A percentile compares a stretch with the other conserved stretches of the same genome.
Conservation (phyloP, 1,140 invertebrate genomes). For the Anastatus disparis region DNA sequence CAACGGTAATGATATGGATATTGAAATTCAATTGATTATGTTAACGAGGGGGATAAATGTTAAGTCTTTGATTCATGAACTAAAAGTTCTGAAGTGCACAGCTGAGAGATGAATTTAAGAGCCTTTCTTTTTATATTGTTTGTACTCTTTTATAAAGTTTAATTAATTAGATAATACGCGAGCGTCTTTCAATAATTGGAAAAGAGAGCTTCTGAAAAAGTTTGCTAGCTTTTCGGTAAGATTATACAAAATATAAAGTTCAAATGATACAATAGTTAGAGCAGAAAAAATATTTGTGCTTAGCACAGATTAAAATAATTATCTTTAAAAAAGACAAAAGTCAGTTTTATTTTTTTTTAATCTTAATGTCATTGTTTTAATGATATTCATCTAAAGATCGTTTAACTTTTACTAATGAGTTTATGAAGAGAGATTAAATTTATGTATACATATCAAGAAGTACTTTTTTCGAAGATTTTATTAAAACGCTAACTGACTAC, state of each 20-base stretch:
- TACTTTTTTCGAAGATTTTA: not conserved
- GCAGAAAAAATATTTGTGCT: not conserved
- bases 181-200: not conserved
- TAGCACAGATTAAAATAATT: no score
- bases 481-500: not conserved
- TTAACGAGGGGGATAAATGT: not conserved
- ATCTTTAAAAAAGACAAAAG: no score
- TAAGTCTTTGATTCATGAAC: not conserved
- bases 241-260: no score
- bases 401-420: not conserved
- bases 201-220: not conserved
- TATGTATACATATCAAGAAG: not conserved
- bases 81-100: not conserved
- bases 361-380: no score
- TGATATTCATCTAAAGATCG: not conserved
- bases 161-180: no score
- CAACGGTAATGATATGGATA: not conserved
- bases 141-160: constrained; percentile 7
- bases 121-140: not conserved
- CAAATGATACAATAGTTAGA: no score
- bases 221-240: not conserved
- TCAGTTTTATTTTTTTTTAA: no score
- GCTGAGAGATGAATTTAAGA: not conserved
- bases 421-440: not conserved
- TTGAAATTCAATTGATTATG: not conserved